A percentile compares a stretch with the other conserved stretches of the same genome.
Conservation (phyloP, 1,140 invertebrate genomes). For the Platyura marginata region DNA sequence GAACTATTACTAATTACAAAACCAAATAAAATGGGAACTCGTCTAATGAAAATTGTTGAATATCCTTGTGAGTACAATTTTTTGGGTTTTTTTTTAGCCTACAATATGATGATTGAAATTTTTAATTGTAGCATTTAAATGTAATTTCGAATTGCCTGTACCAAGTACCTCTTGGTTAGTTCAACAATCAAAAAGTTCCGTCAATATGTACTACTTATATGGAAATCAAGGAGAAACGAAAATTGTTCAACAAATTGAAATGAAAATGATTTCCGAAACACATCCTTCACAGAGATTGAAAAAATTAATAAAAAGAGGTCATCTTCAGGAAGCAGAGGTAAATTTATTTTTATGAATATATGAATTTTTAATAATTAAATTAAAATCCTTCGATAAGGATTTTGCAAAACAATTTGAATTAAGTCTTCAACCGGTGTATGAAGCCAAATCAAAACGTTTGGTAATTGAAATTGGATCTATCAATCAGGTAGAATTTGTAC, state of each 20-base stretch:
- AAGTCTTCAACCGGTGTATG: slow-evolving; percentile 19
- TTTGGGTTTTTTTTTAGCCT: neutral
- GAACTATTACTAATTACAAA: slow-evolving; percentile 17
- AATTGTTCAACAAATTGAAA: slow-evolving; percentile 14
- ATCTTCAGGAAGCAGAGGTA: slow-evolving; percentile 19
- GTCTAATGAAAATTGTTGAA: slow-evolving; percentile 18
- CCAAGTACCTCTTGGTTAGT: slow-evolving; percentile 15
- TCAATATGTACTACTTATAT: slow-evolving; percentile 20
- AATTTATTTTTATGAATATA: neutral
- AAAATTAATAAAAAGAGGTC: slow-evolving; percentile 19
- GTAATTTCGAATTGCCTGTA: slow-evolving; percentile 18
- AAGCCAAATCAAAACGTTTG: slow-evolving; percentile 18
- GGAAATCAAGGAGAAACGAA: slow-evolving; percentile 5
- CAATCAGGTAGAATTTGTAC: slow-evolving; percentile 4
- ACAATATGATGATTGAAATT: neutral
- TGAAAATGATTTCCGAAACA: slow-evolving; percentile 20
- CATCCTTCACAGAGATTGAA: slow-evolving; percentile 21
- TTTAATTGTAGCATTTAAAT: slow-evolving; percentile 11
- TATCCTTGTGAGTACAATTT: slow-evolving; percentile 14
- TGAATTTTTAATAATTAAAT: neutral
- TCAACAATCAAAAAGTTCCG: slow-evolving; percentile 16
- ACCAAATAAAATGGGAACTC: slow-evolving; percentile 5
- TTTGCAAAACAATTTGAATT: slow-evolving; percentile 20
- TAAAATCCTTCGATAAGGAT: slow-evolving; percentile 3
- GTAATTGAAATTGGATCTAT: slow-evolving; percentile 13